Conservation (phyloP, 2,113 vertebrate species). For the Todiramphus saurophagus region DNA sequence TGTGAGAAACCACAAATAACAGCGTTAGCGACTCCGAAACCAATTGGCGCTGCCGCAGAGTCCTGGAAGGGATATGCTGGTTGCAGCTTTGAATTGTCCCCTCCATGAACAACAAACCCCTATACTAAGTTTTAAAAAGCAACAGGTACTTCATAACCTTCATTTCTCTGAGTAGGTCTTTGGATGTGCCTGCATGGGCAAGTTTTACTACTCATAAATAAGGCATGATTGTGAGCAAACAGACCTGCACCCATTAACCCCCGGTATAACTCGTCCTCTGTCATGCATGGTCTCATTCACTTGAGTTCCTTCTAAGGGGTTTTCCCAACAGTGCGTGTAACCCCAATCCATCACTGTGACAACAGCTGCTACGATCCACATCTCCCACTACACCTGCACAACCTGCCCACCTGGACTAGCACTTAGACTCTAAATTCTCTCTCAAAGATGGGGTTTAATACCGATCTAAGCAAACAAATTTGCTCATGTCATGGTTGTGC, state of each 20-base stretch:
- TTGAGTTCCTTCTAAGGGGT: neutral
- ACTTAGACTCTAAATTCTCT: neutral
- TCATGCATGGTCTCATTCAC: accelerated
- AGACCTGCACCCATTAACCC: neutral
- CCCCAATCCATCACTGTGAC: accelerated
- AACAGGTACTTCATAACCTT: neutral
- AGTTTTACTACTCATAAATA: neutral
- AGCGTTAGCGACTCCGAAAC: neutral
- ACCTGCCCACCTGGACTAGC: neutral
- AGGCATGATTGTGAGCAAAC: neutral
- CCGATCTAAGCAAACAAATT: neutral
- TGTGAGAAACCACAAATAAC: neutral
- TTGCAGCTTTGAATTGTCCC: neutral
- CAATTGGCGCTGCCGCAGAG: neutral
- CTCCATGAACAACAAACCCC: neutral
- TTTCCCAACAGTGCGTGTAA: neutral
- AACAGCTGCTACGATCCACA: neutral
- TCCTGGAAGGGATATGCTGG: neutral
- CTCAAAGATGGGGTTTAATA: neutral
- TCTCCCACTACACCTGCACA: neutral
- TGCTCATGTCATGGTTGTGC: neutral
- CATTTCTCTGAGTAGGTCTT: neutral
- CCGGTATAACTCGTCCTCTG: neutral
- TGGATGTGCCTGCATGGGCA: neutral
- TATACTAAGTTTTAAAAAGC: neutral